phyloP scores from a whole-genome alignment of 2,113 vertebrate species.

The Puma concolor region DNA sequence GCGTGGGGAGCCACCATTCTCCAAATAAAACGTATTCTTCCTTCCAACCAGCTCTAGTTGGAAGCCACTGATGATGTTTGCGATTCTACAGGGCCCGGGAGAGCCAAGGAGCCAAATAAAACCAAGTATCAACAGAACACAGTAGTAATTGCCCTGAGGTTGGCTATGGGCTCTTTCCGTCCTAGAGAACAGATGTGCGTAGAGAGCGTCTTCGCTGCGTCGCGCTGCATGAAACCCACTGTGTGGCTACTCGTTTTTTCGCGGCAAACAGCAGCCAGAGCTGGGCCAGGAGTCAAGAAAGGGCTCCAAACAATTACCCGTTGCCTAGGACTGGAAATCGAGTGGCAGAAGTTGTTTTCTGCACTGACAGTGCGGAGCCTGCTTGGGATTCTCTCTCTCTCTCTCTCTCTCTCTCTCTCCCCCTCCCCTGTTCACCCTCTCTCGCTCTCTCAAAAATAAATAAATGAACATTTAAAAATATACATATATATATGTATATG shows the following conservation, averaged over 20 bases:
- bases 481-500: neutral
- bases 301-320: neutral
- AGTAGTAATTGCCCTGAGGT: neutral
- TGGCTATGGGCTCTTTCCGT: neutral
- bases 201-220: neutral
- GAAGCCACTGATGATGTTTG: constrained; percentile 16
- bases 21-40: neutral
- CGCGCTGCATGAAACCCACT: rapidly evolving
- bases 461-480: neutral
- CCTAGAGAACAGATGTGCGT: neutral
- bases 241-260: neutral
- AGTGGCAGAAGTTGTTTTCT: neutral
- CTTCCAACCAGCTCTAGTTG: neutral
- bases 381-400: no score
- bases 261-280: neutral
- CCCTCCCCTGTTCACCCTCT: no score
- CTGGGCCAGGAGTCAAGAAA: neutral
- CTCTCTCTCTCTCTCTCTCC: no score
- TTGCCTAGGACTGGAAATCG: neutral
- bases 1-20: neutral
- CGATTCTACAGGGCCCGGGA: constrained; percentile 8
- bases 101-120: constrained; percentile 6
- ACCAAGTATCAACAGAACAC: neutral
- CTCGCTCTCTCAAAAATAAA: no score
- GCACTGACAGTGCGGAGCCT: no score